A percentile compares a stretch with the other conserved stretches of the same genome.
Conservation (phyloP, 2,888 invertebrate species). For the Alcis repandata region DNA sequence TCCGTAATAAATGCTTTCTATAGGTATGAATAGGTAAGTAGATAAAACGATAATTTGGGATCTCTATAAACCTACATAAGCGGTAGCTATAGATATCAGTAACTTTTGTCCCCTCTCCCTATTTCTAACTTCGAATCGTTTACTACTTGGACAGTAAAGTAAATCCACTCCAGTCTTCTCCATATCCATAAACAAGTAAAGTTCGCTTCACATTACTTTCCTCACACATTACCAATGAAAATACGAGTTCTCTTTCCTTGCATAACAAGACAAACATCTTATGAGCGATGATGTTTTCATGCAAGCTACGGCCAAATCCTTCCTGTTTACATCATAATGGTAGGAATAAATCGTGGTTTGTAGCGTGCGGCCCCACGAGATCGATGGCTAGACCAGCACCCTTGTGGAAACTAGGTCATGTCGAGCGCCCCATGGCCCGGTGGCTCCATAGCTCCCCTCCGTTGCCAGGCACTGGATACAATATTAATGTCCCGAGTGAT, state of each 20-base stretch:
- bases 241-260: neutral
- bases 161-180: slow-evolving; percentile 13
- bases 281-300: slow-evolving; percentile 12
- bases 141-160: neutral
- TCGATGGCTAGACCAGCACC: slow-evolving; percentile 77
- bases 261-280: slow-evolving; percentile 1
- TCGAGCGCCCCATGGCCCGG: slow-evolving; percentile 48
- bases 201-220: slow-evolving; percentile 23
- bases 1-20: too few relatives aligned
- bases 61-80: neutral
- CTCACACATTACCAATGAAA: slow-evolving; percentile 9
- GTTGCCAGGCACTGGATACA: slow-evolving; percentile 61
- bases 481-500: slow-evolving; percentile 42
- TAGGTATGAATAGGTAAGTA: too few relatives aligned
- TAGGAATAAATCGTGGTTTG: slow-evolving; percentile 36
- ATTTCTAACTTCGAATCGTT: neutral
- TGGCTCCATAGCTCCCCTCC: slow-evolving; percentile 44
- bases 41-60: too few relatives aligned
- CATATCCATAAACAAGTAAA: slow-evolving; percentile 28
- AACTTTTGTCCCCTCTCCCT: neutral
- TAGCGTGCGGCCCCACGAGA: slow-evolving; percentile 61
- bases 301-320: slow-evolving; percentile 17
- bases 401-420: slow-evolving; percentile 79
- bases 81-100: neutral
- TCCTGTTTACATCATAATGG: slow-evolving; percentile 30